Percentiles rank a stretch among this genome's conserved stretches.
These are phyloP conservation scores for Ochropleura leucogaster DNA, from an alignment of 2,888 invertebrate genomes.

Conservation along the genomic window DNA sequence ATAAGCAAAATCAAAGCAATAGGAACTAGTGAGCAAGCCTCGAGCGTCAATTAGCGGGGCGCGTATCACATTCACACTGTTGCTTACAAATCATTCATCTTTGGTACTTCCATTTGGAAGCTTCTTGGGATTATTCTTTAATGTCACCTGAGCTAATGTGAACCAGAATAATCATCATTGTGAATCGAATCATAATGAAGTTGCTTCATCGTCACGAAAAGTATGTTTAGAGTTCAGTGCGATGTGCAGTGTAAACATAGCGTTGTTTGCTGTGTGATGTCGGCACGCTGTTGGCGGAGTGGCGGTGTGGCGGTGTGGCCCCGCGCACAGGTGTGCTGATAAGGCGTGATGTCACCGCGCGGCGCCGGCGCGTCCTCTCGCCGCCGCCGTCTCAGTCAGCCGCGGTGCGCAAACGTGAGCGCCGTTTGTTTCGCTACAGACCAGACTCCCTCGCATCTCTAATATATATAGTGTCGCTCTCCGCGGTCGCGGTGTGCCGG, in stretches of 20 bases:
- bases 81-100: too few species aligned
- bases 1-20: too few species aligned
- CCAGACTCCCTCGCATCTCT: slow-evolving; percentile 33
- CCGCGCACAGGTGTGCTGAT: slow-evolving; percentile 74
- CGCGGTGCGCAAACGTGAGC: slow-evolving; percentile 77
- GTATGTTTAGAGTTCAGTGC: slow-evolving; percentile 41
- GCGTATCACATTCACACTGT: too few species aligned
- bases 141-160: neutral
- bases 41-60: too few species aligned
- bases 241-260: slow-evolving; percentile 44
- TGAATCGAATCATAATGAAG: neutral
- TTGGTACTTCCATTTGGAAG: too few species aligned
- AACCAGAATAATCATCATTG: neutral
- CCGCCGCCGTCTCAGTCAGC: slow-evolving; percentile 74
- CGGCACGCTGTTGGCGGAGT: slow-evolving; percentile 42
- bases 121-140: neutral
- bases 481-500: slow-evolving; percentile 10
- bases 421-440: slow-evolving; percentile 71
- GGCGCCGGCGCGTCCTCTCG: slow-evolving; percentile 69
- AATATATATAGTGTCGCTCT: slow-evolving; percentile 14
- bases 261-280: slow-evolving; percentile 39
- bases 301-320: slow-evolving; percentile 49
- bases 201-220: neutral
- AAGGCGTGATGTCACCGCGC: slow-evolving; percentile 78
- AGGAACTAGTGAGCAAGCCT: too few species aligned